phyloP scores from a whole-genome alignment of 1,140 invertebrate genomes.

The Hylaeus volcanicus region DNA sequence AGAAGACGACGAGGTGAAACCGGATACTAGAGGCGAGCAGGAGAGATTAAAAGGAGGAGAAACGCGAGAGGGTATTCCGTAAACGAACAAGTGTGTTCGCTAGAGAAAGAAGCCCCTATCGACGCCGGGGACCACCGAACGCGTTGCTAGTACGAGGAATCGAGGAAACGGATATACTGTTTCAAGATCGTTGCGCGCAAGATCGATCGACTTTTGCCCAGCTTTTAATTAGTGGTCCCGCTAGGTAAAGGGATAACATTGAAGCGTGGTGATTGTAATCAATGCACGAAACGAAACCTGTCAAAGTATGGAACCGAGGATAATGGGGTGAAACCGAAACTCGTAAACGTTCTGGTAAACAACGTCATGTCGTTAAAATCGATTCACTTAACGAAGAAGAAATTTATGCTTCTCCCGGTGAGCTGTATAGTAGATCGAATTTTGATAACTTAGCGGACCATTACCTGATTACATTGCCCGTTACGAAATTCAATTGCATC shows the following conservation, averaged over 20 bases:
- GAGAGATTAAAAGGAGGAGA: slow-evolving; percentile 30
- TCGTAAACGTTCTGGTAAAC: not conserved
- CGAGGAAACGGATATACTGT: slow-evolving; percentile 47
- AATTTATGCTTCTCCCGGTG: too few species aligned
- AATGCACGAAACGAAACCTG: not conserved
- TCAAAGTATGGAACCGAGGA: not conserved
- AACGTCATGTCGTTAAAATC: too few species aligned
- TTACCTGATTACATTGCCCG: not conserved
- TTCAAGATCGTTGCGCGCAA: slow-evolving; percentile 22
- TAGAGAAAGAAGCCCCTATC: slow-evolving; percentile 55
- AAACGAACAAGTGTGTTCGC: slow-evolving; percentile 33
- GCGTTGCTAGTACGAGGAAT: slow-evolving; percentile 44
- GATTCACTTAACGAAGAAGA: too few species aligned
- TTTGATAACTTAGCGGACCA: not conserved
- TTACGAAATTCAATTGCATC: not conserved
- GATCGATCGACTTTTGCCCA: slow-evolving; percentile 24
- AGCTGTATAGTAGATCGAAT: not conserved
- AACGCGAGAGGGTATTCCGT: slow-evolving; percentile 25
- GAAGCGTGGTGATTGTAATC: slow-evolving; percentile 12
- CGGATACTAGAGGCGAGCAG: slow-evolving; percentile 60
- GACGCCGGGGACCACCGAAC: slow-evolving; percentile 40
- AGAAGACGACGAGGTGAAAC: slow-evolving; percentile 55
- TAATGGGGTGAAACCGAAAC: not conserved
- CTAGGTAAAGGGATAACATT: slow-evolving; percentile 25
- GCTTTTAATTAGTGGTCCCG: slow-evolving; percentile 22